Evolutionary conservation across 2,113 vertebrate genomes (phyloP).

Genomic region (Hydropotes inermis): DNA sequence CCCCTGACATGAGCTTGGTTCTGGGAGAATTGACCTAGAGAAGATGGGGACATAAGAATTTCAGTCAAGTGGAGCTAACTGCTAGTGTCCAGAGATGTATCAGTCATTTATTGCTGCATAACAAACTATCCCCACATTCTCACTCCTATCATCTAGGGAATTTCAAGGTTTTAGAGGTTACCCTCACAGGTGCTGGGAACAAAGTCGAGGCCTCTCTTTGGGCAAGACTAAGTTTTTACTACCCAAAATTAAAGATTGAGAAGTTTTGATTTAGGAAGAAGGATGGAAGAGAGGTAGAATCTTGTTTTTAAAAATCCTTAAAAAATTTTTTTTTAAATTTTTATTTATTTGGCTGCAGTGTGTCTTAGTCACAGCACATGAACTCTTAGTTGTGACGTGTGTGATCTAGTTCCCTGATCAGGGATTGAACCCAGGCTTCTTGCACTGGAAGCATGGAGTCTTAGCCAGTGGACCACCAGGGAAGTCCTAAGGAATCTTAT

Average conservation of each 20-base stretch:
- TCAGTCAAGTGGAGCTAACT: neutral
- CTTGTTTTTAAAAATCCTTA: neutral
- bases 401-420: neutral
- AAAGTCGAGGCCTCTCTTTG: neutral
- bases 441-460: neutral
- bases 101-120: neutral
- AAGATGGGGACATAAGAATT: neutral
- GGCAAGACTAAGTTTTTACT: neutral
- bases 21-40: neutral
- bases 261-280: neutral
- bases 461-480: neutral
- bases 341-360: neutral
- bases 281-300: neutral
- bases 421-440: neutral
- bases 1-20: neutral
- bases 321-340: neutral
- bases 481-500: neutral
- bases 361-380: neutral
- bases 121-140: neutral
- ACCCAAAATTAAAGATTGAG: neutral
- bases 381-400: neutral
- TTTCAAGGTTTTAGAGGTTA: neutral
- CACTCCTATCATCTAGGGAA: neutral
- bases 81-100: neutral
- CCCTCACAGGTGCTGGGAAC: neutral